Evolutionary conservation across 2,113 vertebrate genomes (phyloP).

Genomic region (Mormoops blainvillei): DNA sequence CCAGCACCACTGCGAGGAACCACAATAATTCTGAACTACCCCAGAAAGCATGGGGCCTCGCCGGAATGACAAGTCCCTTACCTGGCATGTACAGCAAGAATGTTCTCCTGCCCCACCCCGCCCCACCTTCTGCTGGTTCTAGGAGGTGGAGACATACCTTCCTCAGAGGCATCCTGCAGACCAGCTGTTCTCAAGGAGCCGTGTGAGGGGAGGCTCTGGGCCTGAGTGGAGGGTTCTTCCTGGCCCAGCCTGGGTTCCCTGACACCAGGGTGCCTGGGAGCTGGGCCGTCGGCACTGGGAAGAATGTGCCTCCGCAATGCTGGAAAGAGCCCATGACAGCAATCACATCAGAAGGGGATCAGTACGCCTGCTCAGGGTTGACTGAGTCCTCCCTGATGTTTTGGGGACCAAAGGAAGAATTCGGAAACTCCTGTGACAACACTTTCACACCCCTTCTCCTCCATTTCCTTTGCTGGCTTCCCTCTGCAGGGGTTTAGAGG

Average conservation of each 20-base stretch:
- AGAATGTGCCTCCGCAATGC: slow-evolving; percentile 57
- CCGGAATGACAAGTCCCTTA: background rate
- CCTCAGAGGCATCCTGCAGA: slow-evolving; percentile 2
- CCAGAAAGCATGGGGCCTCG: background rate
- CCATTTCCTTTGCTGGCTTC: background rate
- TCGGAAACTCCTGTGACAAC: background rate
- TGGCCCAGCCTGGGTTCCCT: background rate
- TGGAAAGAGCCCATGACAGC: background rate
- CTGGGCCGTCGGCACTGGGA: background rate
- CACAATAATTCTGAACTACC: background rate
- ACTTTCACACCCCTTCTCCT: background rate
- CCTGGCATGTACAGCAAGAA: background rate
- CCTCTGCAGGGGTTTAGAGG: background rate
- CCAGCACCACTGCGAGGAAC: background rate
- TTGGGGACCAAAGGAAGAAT: background rate
- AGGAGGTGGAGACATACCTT: slow-evolving; percentile 31
- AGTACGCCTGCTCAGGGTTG: background rate
- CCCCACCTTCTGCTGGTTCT: background rate
- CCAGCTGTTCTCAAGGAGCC: background rate
- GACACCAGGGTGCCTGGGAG: background rate
- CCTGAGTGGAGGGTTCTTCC: background rate
- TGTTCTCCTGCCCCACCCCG: background rate
- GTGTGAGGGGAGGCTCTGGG: background rate
- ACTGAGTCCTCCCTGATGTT: background rate
- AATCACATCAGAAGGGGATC: background rate